Evolutionary conservation across 2,888 invertebrate genomes (phyloP).

Genomic region (Eilema caniola): DNA sequence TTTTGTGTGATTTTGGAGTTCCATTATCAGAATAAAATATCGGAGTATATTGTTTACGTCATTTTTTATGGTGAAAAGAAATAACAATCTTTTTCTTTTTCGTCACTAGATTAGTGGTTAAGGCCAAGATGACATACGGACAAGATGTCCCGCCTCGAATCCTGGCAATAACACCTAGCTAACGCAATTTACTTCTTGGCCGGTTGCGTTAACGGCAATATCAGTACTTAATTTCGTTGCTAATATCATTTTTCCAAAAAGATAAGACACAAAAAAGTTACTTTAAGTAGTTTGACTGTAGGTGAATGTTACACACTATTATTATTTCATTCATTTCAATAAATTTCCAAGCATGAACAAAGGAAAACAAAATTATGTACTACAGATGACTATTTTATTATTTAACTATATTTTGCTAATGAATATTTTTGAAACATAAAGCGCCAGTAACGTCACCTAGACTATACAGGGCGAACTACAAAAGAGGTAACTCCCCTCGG

Average conservation of each 20-base stretch:
- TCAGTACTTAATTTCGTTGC: too few relatives aligned
- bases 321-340: background rate
- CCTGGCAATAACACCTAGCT: too few relatives aligned
- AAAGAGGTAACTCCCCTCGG: background rate
- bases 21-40: slow-evolving; percentile 7
- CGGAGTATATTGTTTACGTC: background rate
- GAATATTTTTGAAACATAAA: background rate
- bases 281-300: too few relatives aligned
- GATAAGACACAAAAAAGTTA: too few relatives aligned
- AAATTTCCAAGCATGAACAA: background rate
- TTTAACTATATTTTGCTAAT: background rate
- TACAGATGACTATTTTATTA: too few relatives aligned
- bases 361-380: background rate
- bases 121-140: too few relatives aligned
- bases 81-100: background rate
- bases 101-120: too few relatives aligned
- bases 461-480: background rate
- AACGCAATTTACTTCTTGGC: too few relatives aligned
- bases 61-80: background rate
- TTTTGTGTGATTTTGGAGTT: slow-evolving; percentile 2
- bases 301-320: too few relatives aligned
- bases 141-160: too few relatives aligned
- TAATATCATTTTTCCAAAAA: too few relatives aligned
- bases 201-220: too few relatives aligned
- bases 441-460: slow-evolving; percentile 16